Conservation (phyloP, 2,888 invertebrate species). For the Caradrina kadenii region DNA sequence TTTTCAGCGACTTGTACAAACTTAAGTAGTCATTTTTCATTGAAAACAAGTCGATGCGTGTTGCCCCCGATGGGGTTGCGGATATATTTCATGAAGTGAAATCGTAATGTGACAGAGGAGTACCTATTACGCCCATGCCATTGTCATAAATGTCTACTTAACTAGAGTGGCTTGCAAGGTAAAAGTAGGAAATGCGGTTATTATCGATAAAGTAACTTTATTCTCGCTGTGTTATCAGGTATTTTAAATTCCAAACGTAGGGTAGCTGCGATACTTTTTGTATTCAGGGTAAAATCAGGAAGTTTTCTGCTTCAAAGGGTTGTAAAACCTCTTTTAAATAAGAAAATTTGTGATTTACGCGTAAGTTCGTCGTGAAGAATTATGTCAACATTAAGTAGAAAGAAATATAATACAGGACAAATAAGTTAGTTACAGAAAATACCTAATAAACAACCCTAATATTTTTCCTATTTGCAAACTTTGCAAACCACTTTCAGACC, state of each 20-base stretch:
- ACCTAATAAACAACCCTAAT: neutral
- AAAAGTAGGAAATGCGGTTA: slow-evolving; percentile 59
- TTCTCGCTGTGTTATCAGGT: slow-evolving; percentile 53
- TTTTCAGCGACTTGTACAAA: neutral
- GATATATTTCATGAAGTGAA: slow-evolving; percentile 57
- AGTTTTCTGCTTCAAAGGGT: slow-evolving; percentile 43
- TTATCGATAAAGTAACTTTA: slow-evolving; percentile 58
- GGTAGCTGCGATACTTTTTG: slow-evolving; percentile 38
- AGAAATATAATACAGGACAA: no score
- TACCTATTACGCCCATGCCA: slow-evolving; percentile 45
- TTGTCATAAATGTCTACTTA: slow-evolving; percentile 66
- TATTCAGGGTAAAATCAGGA: slow-evolving; percentile 32
- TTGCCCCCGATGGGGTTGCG: slow-evolving; percentile 31
- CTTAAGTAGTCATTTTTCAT: slow-evolving; percentile 60
- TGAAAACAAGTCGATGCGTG: slow-evolving; percentile 37
- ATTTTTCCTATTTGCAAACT: neutral
- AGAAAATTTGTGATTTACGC: slow-evolving; percentile 36
- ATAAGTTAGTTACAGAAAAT: neutral
- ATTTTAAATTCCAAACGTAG: slow-evolving; percentile 53
- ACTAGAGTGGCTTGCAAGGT: slow-evolving; percentile 56
- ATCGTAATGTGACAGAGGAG: slow-evolving; percentile 48
- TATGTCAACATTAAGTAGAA: no score
- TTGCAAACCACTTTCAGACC: neutral
- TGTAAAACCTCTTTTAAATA: slow-evolving; percentile 29
- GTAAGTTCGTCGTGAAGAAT: neutral